phyloP scores from a whole-genome alignment of 2,888 invertebrate species.

The Germaria angustata region DNA sequence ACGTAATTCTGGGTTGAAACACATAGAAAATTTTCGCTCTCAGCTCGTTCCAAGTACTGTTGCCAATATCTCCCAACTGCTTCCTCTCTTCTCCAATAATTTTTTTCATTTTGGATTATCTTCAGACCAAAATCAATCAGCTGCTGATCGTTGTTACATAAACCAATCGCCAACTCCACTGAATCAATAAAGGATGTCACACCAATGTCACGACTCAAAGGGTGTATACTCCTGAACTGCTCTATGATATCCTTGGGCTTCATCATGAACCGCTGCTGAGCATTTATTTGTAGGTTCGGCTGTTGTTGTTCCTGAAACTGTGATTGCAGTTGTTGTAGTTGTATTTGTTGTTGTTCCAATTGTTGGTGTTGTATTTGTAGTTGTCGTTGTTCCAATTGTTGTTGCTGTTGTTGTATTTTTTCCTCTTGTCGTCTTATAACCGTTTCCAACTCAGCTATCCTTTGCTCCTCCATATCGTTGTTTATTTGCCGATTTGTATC shows the following conservation, averaged over 20 bases:
- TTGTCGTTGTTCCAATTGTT: neutral
- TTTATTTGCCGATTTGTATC: neutral
- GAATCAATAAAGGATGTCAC: too few species aligned
- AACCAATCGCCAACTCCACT: too few species aligned
- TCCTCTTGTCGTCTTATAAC: neutral
- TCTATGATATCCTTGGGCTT: neutral
- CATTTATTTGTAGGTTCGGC: neutral
- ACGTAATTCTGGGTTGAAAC: conserved; percentile 3
- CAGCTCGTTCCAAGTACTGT: neutral
- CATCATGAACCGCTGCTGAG: neutral
- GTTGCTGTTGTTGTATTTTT: neutral
- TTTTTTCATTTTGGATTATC: neutral
- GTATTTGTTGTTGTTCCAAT: too few species aligned
- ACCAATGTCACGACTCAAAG: neutral
- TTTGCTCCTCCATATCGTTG: neutral
- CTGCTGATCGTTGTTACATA: too few species aligned
- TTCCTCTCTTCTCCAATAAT: neutral
- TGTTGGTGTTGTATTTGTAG: neutral
- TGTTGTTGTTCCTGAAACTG: too few species aligned
- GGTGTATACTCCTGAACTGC: neutral
- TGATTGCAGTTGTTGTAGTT: too few species aligned
- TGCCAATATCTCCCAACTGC: neutral
- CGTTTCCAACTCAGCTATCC: neutral
- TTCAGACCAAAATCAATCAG: too few species aligned
- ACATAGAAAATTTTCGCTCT: neutral